phyloP scores from a whole-genome alignment of 2,888 invertebrate genomes.

The Philonicus albiceps region DNA sequence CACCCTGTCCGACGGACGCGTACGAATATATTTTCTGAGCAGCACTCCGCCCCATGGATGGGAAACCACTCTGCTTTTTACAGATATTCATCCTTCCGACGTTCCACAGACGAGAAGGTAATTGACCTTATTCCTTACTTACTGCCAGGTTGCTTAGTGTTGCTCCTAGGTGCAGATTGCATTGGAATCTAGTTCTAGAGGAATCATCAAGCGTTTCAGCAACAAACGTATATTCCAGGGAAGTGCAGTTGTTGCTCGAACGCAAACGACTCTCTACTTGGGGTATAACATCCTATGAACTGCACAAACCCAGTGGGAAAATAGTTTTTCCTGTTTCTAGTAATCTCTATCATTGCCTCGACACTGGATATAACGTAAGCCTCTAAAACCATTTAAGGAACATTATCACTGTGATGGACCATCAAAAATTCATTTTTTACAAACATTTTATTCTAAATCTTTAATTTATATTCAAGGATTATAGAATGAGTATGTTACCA shows the following conservation, averaged over 20 bases:
- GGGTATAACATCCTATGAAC: conserved; percentile 94
- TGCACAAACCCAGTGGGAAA: conserved; percentile 81
- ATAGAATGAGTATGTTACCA: too few species aligned
- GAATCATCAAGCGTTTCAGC: conserved; percentile 74
- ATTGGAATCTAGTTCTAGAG: conserved; percentile 85
- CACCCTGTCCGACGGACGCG: conserved; percentile 78
- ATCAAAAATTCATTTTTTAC: not conserved
- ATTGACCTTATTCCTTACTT: not conserved
- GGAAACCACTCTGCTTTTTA: conserved; percentile 88
- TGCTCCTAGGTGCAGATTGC: conserved; percentile 65
- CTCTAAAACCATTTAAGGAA: not conserved
- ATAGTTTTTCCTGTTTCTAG: conserved; percentile 92
- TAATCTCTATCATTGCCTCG: conserved; percentile 84
- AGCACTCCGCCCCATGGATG: conserved; percentile 82
- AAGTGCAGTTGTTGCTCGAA: conserved; percentile 91
- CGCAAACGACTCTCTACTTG: conserved; percentile 89
- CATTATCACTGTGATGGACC: not conserved
- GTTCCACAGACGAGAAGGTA: conserved; percentile 16
- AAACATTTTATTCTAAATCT: not conserved
- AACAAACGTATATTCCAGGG: conserved; percentile 74
- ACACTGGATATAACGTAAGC: conserved; percentile 74
- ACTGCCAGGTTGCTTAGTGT: not conserved
- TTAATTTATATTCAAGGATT: too few species aligned
- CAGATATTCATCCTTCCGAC: conserved; percentile 76
- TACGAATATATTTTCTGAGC: conserved; percentile 88